Base-by-base conservation (phyloP, 2,888 invertebrate species). In the Cerastis leucographa region DNA sequence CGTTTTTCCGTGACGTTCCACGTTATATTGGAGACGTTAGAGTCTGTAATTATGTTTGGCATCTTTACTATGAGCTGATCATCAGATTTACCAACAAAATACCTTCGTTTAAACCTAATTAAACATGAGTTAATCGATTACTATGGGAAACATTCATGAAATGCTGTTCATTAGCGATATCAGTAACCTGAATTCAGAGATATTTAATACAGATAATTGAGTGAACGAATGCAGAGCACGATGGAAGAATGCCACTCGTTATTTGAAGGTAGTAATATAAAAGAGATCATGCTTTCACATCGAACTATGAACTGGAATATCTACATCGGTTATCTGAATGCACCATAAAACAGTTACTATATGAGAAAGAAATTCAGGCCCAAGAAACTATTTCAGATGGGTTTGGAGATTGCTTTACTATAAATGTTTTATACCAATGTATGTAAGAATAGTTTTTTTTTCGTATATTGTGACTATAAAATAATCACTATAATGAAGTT, bases 161-260 rank as follows among this genome's bases (percentile, higher is more conserved):
- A 87, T 87, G 80, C 65, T 68, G 79, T 77, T 77, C 61, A 80
- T 86, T 80, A 79, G 66, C 51, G 42, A 44, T 71, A 59, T 65
- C 73, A 35, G 68, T 80, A 84, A 87, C 83, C 76, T 79, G 70
- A 76, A 85, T 86, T 78, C 76, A 61, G 25, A 86, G 84, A 85
- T 87, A 76, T 85, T 73, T 62, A 70, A 54, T 70, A 74, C n/a
- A 67, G 87, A 87, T 87, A 87, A 87, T 81, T 76, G 40, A 46
- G 0, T n/a, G 12, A 29, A 65, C n/a, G 70, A 78, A 87, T 86
- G 71, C 76, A 67, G 79, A 73, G 79, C 80, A 76, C 68, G 74
- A 62, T 77, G 12, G 40, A 2, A 62, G 72, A 84, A 85, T 85
- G 59, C 71, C 54, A 54, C 42, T 76, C 40, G 70, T 44, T 78